These are phyloP conservation scores for Sinella curviseta DNA, from an alignment of 1,140 invertebrate species.

Conservation along the genomic window DNA sequence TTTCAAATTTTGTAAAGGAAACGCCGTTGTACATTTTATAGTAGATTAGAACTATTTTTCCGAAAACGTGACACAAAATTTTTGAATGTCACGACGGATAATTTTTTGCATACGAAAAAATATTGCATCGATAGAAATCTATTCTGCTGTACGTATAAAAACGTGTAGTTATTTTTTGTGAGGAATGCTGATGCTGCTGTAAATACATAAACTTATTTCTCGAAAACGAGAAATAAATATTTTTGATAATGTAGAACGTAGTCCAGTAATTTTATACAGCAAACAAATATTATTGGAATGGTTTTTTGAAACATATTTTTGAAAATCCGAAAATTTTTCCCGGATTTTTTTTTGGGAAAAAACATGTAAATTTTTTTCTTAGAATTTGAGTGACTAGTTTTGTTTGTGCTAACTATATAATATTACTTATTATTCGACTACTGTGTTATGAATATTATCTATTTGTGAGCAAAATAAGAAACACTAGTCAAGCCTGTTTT, in stretches of 20 bases:
- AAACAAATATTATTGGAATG: no score
- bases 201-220: no score
- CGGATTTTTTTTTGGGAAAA: slow-evolving; percentile 10
- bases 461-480: slow-evolving; percentile 28
- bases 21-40: not conserved
- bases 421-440: not conserved
- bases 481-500: slow-evolving; percentile 22
- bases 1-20: not conserved
- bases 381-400: not conserved
- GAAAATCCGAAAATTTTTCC: no score
- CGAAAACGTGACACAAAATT: no score
- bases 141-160: not conserved
- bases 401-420: slow-evolving; percentile 13
- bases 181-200: not conserved
- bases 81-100: not conserved
- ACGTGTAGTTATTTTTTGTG: no score
- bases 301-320: no score
- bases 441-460: not conserved
- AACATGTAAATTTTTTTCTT: not conserved
- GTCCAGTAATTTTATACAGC: no score
- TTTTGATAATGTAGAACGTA: slow-evolving; percentile 19
- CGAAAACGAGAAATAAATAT: not conserved
- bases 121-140: not conserved
- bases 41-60: no score
- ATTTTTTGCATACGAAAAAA: not conserved